Conservation (phyloP, 1,140 invertebrate species). For the Drosophila kanapiae region DNA sequence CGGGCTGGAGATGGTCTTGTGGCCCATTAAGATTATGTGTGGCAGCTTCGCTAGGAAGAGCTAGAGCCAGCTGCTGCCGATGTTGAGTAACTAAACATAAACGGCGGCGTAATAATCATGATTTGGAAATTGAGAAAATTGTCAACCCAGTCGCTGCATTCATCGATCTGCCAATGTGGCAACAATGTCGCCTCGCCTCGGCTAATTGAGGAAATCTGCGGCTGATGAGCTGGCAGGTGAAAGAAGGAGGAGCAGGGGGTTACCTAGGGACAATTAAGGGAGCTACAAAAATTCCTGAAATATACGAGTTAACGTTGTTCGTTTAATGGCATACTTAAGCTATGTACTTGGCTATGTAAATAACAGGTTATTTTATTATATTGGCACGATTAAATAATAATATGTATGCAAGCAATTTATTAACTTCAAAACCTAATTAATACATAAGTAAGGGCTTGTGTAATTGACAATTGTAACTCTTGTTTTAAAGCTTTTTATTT, state of each 20-base stretch:
- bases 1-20: slow-evolving; percentile 3
- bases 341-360: too few species aligned
- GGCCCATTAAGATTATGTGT: slow-evolving; percentile 55
- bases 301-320: too few species aligned
- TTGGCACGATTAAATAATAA: background rate
- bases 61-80: background rate
- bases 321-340: too few species aligned
- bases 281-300: too few species aligned
- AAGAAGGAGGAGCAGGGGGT: background rate
- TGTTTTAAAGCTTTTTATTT: background rate
- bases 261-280: background rate
- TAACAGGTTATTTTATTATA: background rate
- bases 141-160: slow-evolving; percentile 18
- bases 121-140: slow-evolving; percentile 48
- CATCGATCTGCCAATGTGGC: slow-evolving; percentile 24
- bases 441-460: background rate
- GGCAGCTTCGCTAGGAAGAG: slow-evolving; percentile 29
- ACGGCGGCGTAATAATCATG: slow-evolving; percentile 33
- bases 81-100: slow-evolving; percentile 34
- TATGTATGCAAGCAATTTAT: background rate
- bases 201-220: slow-evolving; percentile 40
- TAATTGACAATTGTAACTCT: background rate
- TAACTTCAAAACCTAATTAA: background rate
- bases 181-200: background rate
- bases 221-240: slow-evolving; percentile 3